phyloP scores from a whole-genome alignment of 2,113 vertebrate species.

The Thunnus maccoyii region DNA sequence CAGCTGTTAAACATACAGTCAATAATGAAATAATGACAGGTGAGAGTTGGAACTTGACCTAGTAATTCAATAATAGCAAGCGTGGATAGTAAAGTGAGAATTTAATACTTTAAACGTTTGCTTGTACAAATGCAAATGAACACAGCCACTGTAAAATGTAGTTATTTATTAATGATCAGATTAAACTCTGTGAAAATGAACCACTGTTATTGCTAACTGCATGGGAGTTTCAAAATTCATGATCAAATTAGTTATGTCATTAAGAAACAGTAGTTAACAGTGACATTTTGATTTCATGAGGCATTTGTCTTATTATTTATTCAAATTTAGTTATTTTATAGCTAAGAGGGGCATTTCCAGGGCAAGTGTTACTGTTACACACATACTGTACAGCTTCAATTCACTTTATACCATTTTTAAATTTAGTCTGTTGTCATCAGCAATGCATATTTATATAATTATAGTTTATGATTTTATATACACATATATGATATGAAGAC shows the following conservation, averaged over 20 bases:
- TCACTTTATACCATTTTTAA: background rate
- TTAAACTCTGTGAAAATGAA: conserved; percentile 30
- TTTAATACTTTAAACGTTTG: background rate
- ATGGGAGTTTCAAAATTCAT: conserved; percentile 17
- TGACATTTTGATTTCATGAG: conserved; percentile 18
- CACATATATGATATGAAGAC: background rate
- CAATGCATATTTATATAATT: background rate
- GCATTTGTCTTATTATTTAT: conserved; percentile 28
- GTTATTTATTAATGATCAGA: conserved; percentile 33
- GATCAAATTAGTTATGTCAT: conserved; percentile 20
- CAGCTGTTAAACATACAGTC: background rate
- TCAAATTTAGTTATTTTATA: conserved; percentile 26
- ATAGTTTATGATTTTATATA: background rate
- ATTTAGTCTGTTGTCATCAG: background rate
- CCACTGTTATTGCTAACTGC: conserved; percentile 13
- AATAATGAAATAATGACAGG: background rate
- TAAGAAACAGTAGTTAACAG: conserved; percentile 10
- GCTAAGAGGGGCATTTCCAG: background rate
- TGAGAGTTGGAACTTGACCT: background rate
- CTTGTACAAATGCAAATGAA: conserved; percentile 36
- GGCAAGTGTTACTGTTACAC: background rate
- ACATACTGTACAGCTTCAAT: background rate
- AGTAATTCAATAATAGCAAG: background rate
- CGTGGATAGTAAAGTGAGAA: background rate
- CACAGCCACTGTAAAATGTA: conserved; percentile 12